Evolutionary conservation across 2,797 vertebrate genomes (phyloP).

Genomic region (Anabas testudineus): DNA sequence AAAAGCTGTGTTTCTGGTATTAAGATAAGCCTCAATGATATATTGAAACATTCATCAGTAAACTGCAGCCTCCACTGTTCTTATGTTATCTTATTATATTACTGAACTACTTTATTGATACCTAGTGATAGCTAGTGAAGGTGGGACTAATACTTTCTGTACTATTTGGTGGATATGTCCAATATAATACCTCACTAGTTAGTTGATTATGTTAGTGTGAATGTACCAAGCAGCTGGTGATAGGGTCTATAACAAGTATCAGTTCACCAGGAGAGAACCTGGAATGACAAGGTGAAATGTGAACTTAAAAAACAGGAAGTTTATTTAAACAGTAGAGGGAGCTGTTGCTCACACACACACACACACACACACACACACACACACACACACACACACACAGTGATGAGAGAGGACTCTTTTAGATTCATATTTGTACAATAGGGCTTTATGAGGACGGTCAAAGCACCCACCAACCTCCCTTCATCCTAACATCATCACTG

Average conservation of each 20-base stretch:
- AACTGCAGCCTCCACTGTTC: too few relatives aligned
- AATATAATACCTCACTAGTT: too few relatives aligned
- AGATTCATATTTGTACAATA: conserved; percentile 62
- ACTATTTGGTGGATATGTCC: too few relatives aligned
- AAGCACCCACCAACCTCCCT: conserved; percentile 41
- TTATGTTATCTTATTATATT: too few relatives aligned
- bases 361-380: conserved; percentile 23
- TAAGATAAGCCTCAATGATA: too few relatives aligned
- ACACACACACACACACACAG: conserved; percentile 16
- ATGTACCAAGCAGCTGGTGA: neutral
- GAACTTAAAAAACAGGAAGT: neutral
- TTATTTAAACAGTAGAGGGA: conserved; percentile 46
- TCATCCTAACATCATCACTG: conserved; percentile 57
- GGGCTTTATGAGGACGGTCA: conserved; percentile 66
- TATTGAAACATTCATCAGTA: too few relatives aligned
- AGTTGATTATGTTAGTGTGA: neutral
- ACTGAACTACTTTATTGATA: too few relatives aligned
- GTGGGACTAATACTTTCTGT: too few relatives aligned
- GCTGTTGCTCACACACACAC: conserved; percentile 49
- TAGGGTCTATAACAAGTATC: neutral
- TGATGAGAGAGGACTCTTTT: conserved; percentile 59
- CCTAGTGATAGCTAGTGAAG: too few relatives aligned
- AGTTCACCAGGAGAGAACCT: neutral
- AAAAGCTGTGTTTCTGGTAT: too few relatives aligned
- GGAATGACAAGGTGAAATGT: neutral